These are phyloP conservation scores for Cichlasoma orientale DNA, from an alignment of 2,797 vertebrate species.

Conservation along the genomic window DNA sequence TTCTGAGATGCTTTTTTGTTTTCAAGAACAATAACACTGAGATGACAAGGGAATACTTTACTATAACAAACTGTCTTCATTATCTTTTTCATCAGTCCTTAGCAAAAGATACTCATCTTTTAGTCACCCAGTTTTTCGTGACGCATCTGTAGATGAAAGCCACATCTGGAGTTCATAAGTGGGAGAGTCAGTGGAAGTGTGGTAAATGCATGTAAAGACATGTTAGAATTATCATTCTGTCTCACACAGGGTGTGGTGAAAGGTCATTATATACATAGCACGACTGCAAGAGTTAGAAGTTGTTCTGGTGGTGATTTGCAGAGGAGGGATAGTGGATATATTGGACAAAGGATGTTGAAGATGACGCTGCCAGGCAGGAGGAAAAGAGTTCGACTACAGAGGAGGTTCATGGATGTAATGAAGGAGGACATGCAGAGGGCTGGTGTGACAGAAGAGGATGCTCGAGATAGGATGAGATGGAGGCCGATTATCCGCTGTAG, in stretches of 20 bases:
- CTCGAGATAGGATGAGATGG: too few relatives aligned
- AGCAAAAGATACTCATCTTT: slow-evolving; percentile 5
- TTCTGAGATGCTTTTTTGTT: slow-evolving; percentile 31
- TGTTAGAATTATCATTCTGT: slow-evolving; percentile 54
- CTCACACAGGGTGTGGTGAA: slow-evolving; percentile 56
- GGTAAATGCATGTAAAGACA: slow-evolving; percentile 45
- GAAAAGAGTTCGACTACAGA: too few relatives aligned
- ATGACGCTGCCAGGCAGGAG: too few relatives aligned
- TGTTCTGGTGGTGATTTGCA: not conserved
- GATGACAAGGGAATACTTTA: slow-evolving; percentile 20
- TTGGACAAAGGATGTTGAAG: too few relatives aligned
- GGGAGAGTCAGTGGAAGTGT: slow-evolving; percentile 24
- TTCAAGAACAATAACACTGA: slow-evolving; percentile 32
- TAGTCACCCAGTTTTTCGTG: slow-evolving; percentile 30
- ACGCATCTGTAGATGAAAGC: slow-evolving; percentile 53
- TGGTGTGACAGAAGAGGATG: too few relatives aligned
- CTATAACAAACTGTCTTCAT: slow-evolving; percentile 32
- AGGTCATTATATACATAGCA: slow-evolving; percentile 47
- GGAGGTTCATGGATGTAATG: too few relatives aligned
- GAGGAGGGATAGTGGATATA: too few relatives aligned
- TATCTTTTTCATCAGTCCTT: slow-evolving; percentile 24
- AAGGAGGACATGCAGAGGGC: too few relatives aligned
- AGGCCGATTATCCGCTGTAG: too few relatives aligned
- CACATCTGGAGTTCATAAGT: slow-evolving; percentile 75
- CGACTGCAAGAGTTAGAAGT: slow-evolving; percentile 18